These are phyloP conservation scores for Sisyra terminalis DNA, from an alignment of 2,888 invertebrate genomes.

Conservation along the genomic window DNA sequence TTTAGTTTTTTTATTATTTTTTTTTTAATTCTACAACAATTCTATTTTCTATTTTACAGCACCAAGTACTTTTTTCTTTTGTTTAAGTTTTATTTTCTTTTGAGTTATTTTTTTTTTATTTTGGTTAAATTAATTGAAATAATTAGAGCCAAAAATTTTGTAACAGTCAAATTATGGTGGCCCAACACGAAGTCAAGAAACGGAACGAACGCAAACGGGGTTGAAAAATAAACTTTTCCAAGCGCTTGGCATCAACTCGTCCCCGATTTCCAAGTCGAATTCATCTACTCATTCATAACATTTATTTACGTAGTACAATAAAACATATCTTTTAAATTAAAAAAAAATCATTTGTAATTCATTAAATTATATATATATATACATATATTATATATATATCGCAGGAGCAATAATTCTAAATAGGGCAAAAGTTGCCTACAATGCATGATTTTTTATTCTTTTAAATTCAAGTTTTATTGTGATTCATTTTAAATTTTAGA, in stretches of 20 bases:
- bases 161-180: slow-evolving; percentile 24
- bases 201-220: slow-evolving; percentile 47
- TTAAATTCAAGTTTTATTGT: no score
- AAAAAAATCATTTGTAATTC: no score
- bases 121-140: slow-evolving; percentile 14
- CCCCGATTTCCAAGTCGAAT: slow-evolving; percentile 23
- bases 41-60: neutral
- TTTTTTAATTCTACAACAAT: no score
- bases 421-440: no score
- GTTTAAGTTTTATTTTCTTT: slow-evolving; percentile 13
- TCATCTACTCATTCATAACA: slow-evolving; percentile 8
- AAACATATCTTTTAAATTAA: no score
- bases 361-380: no score
- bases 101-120: slow-evolving; percentile 28
- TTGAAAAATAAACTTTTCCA: slow-evolving; percentile 75
- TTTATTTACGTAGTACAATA: no score
- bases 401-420: no score
- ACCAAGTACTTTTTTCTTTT: slow-evolving; percentile 3
- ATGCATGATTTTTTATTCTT: no score
- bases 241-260: slow-evolving; percentile 66
- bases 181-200: slow-evolving; percentile 38
- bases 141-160: slow-evolving; percentile 10
- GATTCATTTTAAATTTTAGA: no score
- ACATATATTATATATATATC: no score
- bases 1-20: no score